These are phyloP conservation scores for Thomomys bottae DNA, from an alignment of 2,113 vertebrate genomes.

Conservation along the genomic window DNA sequence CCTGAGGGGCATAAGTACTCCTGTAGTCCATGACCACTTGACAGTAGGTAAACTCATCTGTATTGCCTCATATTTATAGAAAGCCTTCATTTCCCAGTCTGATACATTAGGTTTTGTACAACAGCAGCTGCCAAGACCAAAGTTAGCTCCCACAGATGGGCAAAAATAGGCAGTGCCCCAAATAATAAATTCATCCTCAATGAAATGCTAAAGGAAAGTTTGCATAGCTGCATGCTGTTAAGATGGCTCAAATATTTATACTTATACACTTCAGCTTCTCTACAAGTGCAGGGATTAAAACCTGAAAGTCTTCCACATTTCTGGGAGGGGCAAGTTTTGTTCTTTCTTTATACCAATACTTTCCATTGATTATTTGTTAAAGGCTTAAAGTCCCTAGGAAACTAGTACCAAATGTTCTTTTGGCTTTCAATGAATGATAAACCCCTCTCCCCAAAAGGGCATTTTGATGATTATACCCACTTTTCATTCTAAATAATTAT, in stretches of 20 bases:
- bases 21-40: conserved; percentile 72
- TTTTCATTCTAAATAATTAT: conserved; percentile 52
- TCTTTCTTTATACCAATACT: conserved; percentile 2
- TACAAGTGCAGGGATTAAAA: background rate
- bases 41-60: conserved; percentile 67
- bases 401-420: conserved; percentile 51
- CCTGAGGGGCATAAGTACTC: conserved; percentile 50
- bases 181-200: conserved; percentile 11
- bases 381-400: conserved; percentile 40
- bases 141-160: conserved; percentile 74
- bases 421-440: background rate
- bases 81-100: conserved; percentile 52
- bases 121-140: conserved; percentile 61
- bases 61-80: conserved; percentile 68
- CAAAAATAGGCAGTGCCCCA: conserved; percentile 49
- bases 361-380: background rate
- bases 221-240: background rate
- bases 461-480: background rate
- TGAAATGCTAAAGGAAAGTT: conserved; percentile 34
- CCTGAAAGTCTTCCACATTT: background rate
- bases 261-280: background rate
- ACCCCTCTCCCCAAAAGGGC: background rate
- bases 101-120: background rate
- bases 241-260: background rate
- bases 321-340: background rate